Conservation (phyloP, 2,797 vertebrate genomes). For the Tympanoctomys barrerae region DNA sequence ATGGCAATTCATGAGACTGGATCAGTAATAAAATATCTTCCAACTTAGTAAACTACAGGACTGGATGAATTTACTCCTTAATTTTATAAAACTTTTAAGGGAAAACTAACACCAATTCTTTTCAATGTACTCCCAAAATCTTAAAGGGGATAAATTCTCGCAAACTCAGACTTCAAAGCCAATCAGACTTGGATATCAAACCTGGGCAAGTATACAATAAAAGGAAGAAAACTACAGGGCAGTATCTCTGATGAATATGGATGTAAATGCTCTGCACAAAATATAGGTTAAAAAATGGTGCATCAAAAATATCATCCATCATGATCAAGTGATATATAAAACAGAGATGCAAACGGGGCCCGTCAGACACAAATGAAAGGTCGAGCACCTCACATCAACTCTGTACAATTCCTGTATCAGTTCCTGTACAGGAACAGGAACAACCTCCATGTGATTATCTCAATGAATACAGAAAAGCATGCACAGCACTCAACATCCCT, state of each 20-base stretch:
- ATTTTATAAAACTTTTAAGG: neutral
- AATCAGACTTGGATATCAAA: neutral
- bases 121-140: neutral
- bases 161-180: neutral
- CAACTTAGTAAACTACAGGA: neutral
- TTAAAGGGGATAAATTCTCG: neutral
- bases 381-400: neutral
- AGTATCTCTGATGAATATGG: neutral
- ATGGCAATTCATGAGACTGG: neutral
- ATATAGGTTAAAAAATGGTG: neutral
- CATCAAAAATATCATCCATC: neutral
- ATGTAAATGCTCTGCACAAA: neutral
- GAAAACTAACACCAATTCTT: neutral
- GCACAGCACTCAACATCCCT: neutral
- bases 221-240: neutral
- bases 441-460: neutral
- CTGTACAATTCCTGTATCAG: too few species aligned
- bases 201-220: neutral
- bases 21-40: neutral
- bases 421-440: neutral
- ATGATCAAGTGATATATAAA: neutral
- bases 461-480: neutral
- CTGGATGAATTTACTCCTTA: neutral
- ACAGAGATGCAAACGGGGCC: accelerated
- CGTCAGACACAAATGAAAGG: neutral